Conservation (phyloP, 2,888 invertebrate genomes). For the Villa cingulata region DNA sequence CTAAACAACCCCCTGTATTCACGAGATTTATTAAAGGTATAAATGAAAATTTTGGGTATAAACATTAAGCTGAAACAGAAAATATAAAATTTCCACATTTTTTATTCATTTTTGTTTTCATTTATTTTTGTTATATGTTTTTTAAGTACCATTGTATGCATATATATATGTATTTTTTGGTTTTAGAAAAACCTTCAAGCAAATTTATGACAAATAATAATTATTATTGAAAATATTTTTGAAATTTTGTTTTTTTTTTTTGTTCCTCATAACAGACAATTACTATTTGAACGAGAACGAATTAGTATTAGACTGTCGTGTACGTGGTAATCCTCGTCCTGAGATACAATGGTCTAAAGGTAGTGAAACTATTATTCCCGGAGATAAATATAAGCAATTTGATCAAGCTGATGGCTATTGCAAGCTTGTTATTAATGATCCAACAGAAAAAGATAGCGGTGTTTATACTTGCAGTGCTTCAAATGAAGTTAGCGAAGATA, state of each 20-base stretch:
- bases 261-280: constrained; percentile 42
- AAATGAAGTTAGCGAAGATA: constrained; percentile 56
- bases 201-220: too few relatives aligned
- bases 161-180: too few relatives aligned
- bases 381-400: constrained; percentile 47
- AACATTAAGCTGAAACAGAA: too few relatives aligned
- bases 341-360: constrained; percentile 66
- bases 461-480: constrained; percentile 63
- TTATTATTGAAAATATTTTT: too few relatives aligned
- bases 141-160: not conserved
- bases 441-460: constrained; percentile 55
- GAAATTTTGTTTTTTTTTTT: too few relatives aligned
- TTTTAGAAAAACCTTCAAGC: too few relatives aligned
- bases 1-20: constrained; percentile 57
- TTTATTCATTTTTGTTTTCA: not conserved
- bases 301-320: constrained; percentile 62
- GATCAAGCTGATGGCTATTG: constrained; percentile 63
- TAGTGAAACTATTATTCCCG: constrained; percentile 40
- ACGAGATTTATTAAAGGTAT: constrained; percentile 59
- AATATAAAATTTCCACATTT: not conserved
- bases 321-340: constrained; percentile 60
- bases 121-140: not conserved
- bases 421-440: constrained; percentile 50
- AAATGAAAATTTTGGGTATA: not conserved
- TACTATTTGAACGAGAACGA: constrained; percentile 61